These are phyloP conservation scores for Penaeus chinensis DNA, from an alignment of 1,140 invertebrate species.

Conservation along the genomic window DNA sequence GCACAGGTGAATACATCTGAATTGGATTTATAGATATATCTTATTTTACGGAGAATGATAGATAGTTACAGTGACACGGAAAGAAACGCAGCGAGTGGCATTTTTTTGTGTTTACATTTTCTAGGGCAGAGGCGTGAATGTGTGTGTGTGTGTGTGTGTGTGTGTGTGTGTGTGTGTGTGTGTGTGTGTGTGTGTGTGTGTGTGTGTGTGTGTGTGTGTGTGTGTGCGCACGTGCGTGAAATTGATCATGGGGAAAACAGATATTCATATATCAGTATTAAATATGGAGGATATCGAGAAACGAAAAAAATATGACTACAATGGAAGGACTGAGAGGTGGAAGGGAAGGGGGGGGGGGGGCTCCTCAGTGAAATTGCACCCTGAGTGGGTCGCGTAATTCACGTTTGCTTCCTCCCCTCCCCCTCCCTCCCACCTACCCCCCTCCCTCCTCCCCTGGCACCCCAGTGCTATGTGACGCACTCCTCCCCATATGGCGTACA, in stretches of 20 bases:
- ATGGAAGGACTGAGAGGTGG: not conserved
- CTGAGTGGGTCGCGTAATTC: constrained; percentile 3
- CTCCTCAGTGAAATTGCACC: not conserved
- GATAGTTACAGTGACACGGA: too few species aligned
- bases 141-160: constrained; percentile 21
- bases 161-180: not conserved
- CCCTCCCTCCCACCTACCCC: constrained; percentile 2
- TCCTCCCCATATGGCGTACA: too few species aligned
- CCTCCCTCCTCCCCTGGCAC: not conserved
- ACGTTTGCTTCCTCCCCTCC: not conserved
- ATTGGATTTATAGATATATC: too few species aligned
- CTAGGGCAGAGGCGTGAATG: not conserved
- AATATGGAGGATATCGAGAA: not conserved
- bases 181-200: not conserved
- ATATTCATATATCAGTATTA: not conserved
- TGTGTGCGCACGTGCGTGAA: not conserved
- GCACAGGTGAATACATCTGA: too few species aligned
- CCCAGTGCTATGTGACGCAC: too few species aligned
- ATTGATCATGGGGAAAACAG: not conserved
- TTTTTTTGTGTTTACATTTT: not conserved
- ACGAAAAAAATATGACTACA: not conserved
- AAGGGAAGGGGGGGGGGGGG: too few species aligned
- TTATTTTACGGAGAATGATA: too few species aligned
- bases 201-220: not conserved
- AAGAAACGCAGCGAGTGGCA: too few species aligned